These are phyloP conservation scores for Acanthisitta chloris DNA, from an alignment of 2,113 vertebrate species.

Conservation along the genomic window DNA sequence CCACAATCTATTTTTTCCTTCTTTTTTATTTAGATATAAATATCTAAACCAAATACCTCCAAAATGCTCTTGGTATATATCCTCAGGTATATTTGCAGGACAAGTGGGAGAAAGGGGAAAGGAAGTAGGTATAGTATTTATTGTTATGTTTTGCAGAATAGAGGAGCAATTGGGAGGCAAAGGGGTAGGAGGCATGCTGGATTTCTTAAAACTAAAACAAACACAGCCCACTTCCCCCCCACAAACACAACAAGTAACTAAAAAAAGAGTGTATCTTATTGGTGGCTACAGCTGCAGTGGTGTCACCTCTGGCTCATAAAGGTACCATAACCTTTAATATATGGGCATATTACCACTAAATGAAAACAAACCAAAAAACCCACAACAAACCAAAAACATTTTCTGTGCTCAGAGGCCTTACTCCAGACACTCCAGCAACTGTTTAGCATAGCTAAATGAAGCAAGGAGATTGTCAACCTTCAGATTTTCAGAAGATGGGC, in stretches of 20 bases:
- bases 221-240: neutral
- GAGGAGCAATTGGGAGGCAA: neutral
- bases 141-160: neutral
- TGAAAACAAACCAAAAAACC: neutral
- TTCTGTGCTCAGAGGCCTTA: neutral
- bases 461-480: neutral
- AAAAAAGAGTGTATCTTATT: neutral
- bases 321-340: neutral
- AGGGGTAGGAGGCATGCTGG: neutral
- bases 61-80: neutral
- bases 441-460: neutral
- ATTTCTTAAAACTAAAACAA: neutral
- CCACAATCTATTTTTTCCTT: no score
- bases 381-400: neutral
- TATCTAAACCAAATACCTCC: neutral
- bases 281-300: neutral
- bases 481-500: neutral
- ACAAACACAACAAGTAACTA: neutral
- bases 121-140: neutral
- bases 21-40: neutral
- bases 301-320: neutral
- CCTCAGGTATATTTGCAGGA: neutral
- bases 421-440: neutral
- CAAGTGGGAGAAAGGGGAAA: neutral
- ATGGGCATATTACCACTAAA: neutral